Evolutionary conservation across 2,888 invertebrate genomes (phyloP), one percentile per base, ranked within the genome.

Genomic region (Clunio marinus): DNA sequence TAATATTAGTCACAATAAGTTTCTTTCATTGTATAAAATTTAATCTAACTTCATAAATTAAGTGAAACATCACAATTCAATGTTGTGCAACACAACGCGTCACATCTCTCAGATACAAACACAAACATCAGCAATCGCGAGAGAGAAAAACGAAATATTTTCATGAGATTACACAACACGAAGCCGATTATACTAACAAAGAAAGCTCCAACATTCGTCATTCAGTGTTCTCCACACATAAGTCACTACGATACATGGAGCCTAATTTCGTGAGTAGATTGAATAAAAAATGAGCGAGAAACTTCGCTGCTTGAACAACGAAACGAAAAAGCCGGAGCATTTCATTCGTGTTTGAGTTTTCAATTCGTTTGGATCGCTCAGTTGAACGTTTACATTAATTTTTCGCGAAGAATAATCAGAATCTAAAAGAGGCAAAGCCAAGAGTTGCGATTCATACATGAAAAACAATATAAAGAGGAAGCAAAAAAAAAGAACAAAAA

Each of bases 271-370:
- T 10, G 15, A 15, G 15, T 10, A 41, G 15, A 41, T n/a, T 41
- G 7, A 32, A 8, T 5, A 32, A 32, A 32, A 32, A 8, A 13
- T 51, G 51, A 51, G 51, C 51, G 51, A 51, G 51, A 51, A 32
- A 32, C 32, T 2, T 41, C 17, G 51, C 22, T n/a, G 3, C 22
- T 20, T 51, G 51, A n/a, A 51, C 51, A 51, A 22, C 51, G 13
- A 17, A 17, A 17, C 17, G 20, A 51, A 51, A 17, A 17, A 51
- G 22, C 51, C 51, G 51, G 17, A 17, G 20, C 51, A 22, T 51
- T 15, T 63, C 63, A 63, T 63, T 63, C 63, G 63, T 63, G 37
- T 63, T 63, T 63, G 63, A 63, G 63, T 63, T 63, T 27, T 63
- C 63, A 63, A 63, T 63, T 63, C 63, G 63, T 45, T 63, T 46